Base-by-base conservation (phyloP, 1,140 invertebrate genomes). In the Chelonus insularis region DNA sequence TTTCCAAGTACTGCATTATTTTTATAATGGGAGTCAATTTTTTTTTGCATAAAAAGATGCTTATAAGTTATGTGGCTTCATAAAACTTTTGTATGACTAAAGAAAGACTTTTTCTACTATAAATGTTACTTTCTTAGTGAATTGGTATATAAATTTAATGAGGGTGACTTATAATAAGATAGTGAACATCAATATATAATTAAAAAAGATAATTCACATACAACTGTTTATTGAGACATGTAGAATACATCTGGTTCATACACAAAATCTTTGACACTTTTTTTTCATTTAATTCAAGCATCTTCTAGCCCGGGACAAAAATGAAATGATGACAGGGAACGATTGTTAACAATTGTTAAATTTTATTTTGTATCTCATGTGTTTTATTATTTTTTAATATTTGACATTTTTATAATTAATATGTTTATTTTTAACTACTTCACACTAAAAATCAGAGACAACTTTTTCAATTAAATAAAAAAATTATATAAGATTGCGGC, bases 191-290 rank as follows among this genome's bases (percentile, higher is more conserved):
- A 36, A 37, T 54, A 9, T 20, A n/a, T 29, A 29, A 70, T 77
- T 81, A 81, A 82, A 80, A 84, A 83, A 84, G 82, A 83, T 84
- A 84, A 83, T 84, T 84, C 85, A 86, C 84, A 86, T 86, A 86
- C 84, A 86, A 86, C 84, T 86, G 84, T 86, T 86, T 86, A 86
- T 86, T 86, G 82, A 85, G 84, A 86, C 84, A 86, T 86, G 83
- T 84, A 82, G 82, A 82, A 83, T 82, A 84, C 80, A 84, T 83
- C 78, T 81, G 79, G 76, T 81, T 60, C 78, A 79, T 80, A 81
- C 80, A 81, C 75, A 81, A 81, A 78, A 81, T 79, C 80, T 76
- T 82, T 79, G 78, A 80, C 77, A 81, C 75, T 32, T 60, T 48
- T 59, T 36, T 51, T 59, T 51, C 4, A 25, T 51, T 51, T 51